phyloP scores from a whole-genome alignment of 2,888 invertebrate species.

The Synergus gifuensis region DNA sequence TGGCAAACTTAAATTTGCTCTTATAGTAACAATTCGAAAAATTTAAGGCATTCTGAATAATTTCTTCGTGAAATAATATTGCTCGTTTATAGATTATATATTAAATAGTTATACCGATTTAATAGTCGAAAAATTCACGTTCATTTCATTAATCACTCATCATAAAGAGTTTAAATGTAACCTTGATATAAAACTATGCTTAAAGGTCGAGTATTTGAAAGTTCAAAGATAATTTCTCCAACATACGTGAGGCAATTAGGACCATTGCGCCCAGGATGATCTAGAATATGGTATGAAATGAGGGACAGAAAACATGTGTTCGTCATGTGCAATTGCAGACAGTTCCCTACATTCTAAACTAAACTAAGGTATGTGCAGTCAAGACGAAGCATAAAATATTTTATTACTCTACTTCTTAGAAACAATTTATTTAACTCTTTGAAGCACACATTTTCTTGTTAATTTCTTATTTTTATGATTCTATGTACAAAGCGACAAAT shows the following conservation, averaged over 20 bases:
- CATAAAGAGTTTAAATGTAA: not conserved
- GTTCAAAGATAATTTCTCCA: slow-evolving; percentile 15
- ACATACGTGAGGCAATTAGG: slow-evolving; percentile 7
- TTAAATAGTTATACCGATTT: too few species aligned
- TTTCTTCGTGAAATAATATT: too few species aligned
- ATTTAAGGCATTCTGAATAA: too few species aligned
- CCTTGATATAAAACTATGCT: slow-evolving; percentile 8
- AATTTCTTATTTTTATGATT: not conserved
- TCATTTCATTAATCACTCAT: not conserved
- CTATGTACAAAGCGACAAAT: not conserved
- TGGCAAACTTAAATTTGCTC: too few species aligned
- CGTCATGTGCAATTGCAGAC: slow-evolving; percentile 12
- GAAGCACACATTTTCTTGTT: not conserved
- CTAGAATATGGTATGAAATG: slow-evolving; percentile 7
- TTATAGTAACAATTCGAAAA: too few species aligned
- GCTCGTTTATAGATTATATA: too few species aligned
- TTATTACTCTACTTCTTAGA: not conserved
- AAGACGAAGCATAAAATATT: slow-evolving; percentile 14
- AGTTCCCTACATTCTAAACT: slow-evolving; percentile 15
- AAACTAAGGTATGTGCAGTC: slow-evolving; percentile 15
- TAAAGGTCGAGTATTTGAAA: not conserved
- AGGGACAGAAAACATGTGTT: slow-evolving; percentile 12
- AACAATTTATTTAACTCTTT: slow-evolving; percentile 12
- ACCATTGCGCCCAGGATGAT: not conserved
- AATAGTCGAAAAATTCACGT: too few species aligned